phyloP scores from a whole-genome alignment of 2,888 invertebrate species.

The Aleiodes alternator region DNA sequence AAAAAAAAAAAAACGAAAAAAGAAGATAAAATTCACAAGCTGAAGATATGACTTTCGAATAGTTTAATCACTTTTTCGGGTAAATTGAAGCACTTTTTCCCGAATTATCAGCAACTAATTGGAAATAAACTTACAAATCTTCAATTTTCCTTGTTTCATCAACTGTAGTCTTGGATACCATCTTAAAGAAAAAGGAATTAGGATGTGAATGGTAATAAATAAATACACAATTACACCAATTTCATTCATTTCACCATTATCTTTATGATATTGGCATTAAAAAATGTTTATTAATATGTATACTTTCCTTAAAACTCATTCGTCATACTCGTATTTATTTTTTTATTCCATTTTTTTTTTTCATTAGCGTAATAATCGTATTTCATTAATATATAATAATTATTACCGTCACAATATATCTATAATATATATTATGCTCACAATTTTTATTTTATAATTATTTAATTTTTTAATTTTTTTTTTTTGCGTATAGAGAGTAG shows the following conservation, averaged over 20 bases:
- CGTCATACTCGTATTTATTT: conserved; percentile 72
- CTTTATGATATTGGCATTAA: conserved; percentile 73
- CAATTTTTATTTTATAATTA: conserved; percentile 54
- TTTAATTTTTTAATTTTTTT: conserved; percentile 46
- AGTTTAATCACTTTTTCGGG: no score
- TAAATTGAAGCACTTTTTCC: no score
- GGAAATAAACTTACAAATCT: no score
- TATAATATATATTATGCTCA: conserved; percentile 66
- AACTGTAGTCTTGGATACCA: no score
- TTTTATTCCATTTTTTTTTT: conserved; percentile 52
- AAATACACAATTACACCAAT: conserved; percentile 46
- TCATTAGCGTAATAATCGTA: conserved; percentile 64
- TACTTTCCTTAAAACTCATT: conserved; percentile 74
- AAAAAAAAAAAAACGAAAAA: no score
- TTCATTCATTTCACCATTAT: conserved; percentile 72
- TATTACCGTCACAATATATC: conserved; percentile 56
- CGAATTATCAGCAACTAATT: no score
- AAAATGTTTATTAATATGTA: conserved; percentile 75
- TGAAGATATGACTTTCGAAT: no score
- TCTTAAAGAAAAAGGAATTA: not conserved
- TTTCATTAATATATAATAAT: conserved; percentile 62
- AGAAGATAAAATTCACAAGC: no score
- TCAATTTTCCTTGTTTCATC: no score
- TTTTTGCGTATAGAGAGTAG: conserved; percentile 52
- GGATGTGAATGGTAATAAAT: conserved; percentile 46